Base-by-base conservation (phyloP, 1,140 invertebrate species). In the Nasonia longicornis region DNA sequence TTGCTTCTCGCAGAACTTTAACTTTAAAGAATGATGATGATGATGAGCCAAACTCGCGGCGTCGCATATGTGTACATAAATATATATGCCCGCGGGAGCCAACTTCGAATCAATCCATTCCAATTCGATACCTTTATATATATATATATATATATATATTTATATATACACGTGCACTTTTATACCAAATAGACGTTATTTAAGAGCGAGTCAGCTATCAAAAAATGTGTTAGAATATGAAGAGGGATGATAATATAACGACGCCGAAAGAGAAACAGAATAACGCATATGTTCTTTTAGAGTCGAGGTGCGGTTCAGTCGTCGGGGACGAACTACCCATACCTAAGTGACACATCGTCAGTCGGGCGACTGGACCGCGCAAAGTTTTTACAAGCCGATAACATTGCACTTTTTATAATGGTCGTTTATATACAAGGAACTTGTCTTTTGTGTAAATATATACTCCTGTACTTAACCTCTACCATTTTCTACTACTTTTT, bases 161-260 rank as follows among this genome's bases (percentile, higher is more conserved):
- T 70, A 71, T 75, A 81, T 42, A 77, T 69, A 81, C 66, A 71
- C 35, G 69, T 73, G 67, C 72, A 79, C 48, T 82, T 82, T 79
- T 79, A 82, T 82, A 82, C 81, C 81, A 79, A 82, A 82, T 82
- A 82, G 81, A 79, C n/a, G 35, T 79, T 79, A 75, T 67, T 82
- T 79, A 70, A 79, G 63, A 82, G 63, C 16, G 66, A 79, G 66
- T 75, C 64, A 58, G 38, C 22, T 76, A 10, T 22, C 26, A 74
- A 66, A 58, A 73, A 69, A 70, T 75, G 75, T 45, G 29, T 79
- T n/a, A 66, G 52, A 71, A 48, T 3, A 52, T n/a, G 16, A 58
- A 38, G 58, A 66, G 48, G 12, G 20, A 31, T 2, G 73, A 76
- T 16, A 82, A 76, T 16, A 82, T 78, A 20, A 66, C 12, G 16